phyloP scores from a whole-genome alignment of 1,140 invertebrate species.

The Gonatopus flavifemur region DNA sequence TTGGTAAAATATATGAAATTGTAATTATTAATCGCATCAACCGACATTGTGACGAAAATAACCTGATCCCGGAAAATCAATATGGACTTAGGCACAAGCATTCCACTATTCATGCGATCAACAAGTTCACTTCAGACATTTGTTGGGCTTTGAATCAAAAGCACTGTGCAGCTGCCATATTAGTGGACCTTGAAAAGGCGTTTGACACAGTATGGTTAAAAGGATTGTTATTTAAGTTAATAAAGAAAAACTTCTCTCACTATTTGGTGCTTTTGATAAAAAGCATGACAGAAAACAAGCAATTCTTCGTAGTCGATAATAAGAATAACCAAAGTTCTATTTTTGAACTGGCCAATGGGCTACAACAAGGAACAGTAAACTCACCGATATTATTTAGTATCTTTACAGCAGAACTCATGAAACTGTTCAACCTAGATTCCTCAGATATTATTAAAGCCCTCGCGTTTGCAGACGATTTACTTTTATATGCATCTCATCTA shows the following conservation, averaged over 20 bases:
- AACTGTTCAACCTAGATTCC: constrained; percentile 2
- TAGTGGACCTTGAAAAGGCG: no score
- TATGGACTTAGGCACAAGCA: no score
- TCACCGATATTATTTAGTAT: constrained; percentile 25
- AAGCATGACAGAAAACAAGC: constrained; percentile 12
- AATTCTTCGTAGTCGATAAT: background rate
- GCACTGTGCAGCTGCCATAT: no score
- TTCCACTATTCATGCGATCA: no score
- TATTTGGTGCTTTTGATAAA: constrained; percentile 14
- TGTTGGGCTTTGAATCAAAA: no score
- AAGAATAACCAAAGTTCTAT: background rate
- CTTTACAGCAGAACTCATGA: constrained; percentile 7
- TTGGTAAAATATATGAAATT: no score
- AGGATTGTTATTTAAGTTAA: constrained; percentile 21
- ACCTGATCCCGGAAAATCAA: no score
- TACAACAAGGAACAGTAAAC: constrained; percentile 20
- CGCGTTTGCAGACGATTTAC: constrained; percentile 21
- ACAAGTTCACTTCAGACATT: no score
- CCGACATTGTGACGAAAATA: no score
- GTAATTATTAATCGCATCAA: no score
- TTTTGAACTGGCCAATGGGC: constrained; percentile 10
- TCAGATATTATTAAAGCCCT: background rate
- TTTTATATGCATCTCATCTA: background rate
- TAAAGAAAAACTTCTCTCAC: constrained; percentile 6
- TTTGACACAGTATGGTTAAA: constrained; percentile 26